A percentile compares a stretch with the other conserved stretches of the same genome.
Evolutionary conservation across 1,140 invertebrate genomes (phyloP).

Genomic region (Temnothorax curvispinosus): DNA sequence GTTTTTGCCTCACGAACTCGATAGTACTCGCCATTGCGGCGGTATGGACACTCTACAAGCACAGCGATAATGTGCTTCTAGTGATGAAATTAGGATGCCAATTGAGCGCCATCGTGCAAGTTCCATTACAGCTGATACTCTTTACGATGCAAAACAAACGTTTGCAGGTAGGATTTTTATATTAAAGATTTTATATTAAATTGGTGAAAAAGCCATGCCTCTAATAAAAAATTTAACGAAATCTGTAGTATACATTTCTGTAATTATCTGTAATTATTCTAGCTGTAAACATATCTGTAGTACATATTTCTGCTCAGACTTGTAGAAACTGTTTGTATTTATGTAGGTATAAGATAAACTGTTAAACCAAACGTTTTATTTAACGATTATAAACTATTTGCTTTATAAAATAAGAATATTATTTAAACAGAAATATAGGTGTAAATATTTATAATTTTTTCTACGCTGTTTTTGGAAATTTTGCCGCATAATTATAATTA

Average conservation of each 20-base stretch:
- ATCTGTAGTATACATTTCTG: no score
- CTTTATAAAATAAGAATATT: not conserved
- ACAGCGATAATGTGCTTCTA: conserved; percentile 14
- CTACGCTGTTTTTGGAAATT: not conserved
- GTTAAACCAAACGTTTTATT: not conserved
- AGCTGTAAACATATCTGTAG: not conserved
- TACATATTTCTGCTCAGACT: not conserved
- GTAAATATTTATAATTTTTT: not conserved
- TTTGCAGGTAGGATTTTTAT: conserved; percentile 58
- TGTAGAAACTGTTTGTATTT: not conserved
- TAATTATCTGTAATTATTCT: no score
- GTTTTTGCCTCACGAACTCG: conserved; percentile 9
- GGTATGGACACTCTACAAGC: conserved; percentile 24
- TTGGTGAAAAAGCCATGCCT: not conserved
- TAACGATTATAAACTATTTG: not conserved
- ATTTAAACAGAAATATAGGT: not conserved
- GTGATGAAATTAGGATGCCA: conserved; percentile 52
- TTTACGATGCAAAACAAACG: conserved; percentile 34
- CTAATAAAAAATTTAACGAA: no score
- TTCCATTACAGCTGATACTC: conserved; percentile 54
- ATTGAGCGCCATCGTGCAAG: conserved; percentile 36
- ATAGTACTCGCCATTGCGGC: not conserved
- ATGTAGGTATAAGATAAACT: not conserved
- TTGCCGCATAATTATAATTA: not conserved
- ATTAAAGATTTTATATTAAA: not conserved